Conservation (phyloP, 1,140 invertebrate species). For the Drosophila lini region DNA sequence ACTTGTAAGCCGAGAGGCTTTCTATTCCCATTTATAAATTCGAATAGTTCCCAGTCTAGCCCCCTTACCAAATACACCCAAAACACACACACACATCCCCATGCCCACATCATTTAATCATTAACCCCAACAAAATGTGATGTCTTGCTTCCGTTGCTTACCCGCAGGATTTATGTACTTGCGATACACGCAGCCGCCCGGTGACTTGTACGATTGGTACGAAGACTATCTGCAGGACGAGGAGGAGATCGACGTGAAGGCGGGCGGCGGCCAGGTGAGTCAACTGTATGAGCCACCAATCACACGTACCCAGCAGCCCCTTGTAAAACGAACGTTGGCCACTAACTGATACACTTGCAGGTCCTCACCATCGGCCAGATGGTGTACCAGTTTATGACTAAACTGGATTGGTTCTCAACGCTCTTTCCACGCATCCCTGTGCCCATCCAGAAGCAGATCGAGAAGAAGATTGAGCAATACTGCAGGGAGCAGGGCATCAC, state of each 20-base stretch:
- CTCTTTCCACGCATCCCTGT: constrained; percentile 99
- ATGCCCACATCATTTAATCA: not conserved
- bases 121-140: not conserved
- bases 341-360: constrained; percentile 29
- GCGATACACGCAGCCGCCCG: constrained; percentile 98
- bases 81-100: not conserved
- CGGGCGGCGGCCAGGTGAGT: constrained; percentile 94
- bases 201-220: constrained; percentile 98
- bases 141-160: not conserved
- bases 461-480: constrained; percentile 88
- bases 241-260: constrained; percentile 98
- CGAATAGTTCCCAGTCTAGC: not conserved
- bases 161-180: constrained; percentile 88
- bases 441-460: constrained; percentile 96
- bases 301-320: constrained; percentile 10
- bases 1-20: not conserved
- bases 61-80: not conserved
- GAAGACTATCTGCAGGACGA: constrained; percentile 97
- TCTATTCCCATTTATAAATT: not conserved
- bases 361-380: constrained; percentile 97
- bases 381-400: constrained; percentile 96
- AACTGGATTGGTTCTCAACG: constrained; percentile 99
- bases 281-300: constrained; percentile 82
- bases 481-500: constrained; percentile 72
- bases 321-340: not conserved